phyloP scores from a whole-genome alignment of 2,113 vertebrate species.

The Tachysurus vachellii region DNA sequence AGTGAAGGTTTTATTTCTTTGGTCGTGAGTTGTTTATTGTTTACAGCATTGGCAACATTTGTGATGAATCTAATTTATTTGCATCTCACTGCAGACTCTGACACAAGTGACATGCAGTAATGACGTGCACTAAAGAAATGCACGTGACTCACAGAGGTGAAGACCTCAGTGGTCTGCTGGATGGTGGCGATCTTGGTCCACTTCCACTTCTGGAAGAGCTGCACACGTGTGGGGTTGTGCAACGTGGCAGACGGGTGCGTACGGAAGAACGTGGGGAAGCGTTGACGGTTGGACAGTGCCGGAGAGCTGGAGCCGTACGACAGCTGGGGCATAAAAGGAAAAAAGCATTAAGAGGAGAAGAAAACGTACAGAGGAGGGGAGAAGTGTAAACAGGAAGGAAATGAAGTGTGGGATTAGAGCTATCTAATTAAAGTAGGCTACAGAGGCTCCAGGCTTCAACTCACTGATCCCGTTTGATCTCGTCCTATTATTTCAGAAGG shows the following conservation, averaged over 20 bases:
- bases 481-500: neutral
- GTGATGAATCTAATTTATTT: neutral
- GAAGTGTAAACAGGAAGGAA: slow-evolving; percentile 23
- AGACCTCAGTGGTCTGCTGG: slow-evolving; percentile 95
- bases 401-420: slow-evolving; percentile 8
- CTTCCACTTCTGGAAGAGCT: slow-evolving; percentile 93
- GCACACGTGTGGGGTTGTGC: slow-evolving; percentile 92
- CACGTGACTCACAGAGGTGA: slow-evolving; percentile 84
- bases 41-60: neutral
- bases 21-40: slow-evolving; percentile 17
- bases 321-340: slow-evolving; percentile 68
- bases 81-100: neutral
- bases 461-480: neutral
- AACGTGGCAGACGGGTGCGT: slow-evolving; percentile 92
- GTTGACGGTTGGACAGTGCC: slow-evolving; percentile 90
- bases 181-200: slow-evolving; percentile 98
- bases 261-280: slow-evolving; percentile 93
- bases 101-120: neutral
- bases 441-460: neutral
- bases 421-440: slow-evolving; percentile 21
- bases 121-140: neutral
- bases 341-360: neutral
- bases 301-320: slow-evolving; percentile 95
- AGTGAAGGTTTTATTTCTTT: slow-evolving; percentile 17
- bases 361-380: neutral